phyloP scores from a whole-genome alignment of 2,113 vertebrate genomes.

The Okapia johnstoni region DNA sequence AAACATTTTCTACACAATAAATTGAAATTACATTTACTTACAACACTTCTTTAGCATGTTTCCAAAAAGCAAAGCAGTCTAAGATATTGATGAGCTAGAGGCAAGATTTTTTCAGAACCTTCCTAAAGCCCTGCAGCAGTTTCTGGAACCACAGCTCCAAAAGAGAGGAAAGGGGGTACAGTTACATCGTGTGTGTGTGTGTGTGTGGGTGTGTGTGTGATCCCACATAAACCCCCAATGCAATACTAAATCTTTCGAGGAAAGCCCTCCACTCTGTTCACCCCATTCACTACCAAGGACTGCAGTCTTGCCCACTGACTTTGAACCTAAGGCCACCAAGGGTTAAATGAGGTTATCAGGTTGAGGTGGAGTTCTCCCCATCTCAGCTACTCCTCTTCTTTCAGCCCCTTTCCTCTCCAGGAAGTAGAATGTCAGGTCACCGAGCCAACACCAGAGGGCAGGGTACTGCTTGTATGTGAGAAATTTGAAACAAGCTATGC shows the following conservation, averaged over 20 bases:
- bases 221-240: not conserved
- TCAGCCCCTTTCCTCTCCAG: not conserved
- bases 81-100: not conserved
- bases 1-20: not conserved
- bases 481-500: not conserved
- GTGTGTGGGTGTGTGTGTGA: not conserved
- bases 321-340: not conserved
- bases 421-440: not conserved
- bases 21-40: not conserved
- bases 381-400: not conserved
- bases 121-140: not conserved
- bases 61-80: not conserved
- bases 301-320: not conserved
- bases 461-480: not conserved
- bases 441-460: not conserved
- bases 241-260: not conserved
- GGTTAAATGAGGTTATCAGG: not conserved
- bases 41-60: not conserved
- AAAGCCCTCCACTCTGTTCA: not conserved
- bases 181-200: not conserved
- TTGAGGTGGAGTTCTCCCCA: not conserved
- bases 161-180: rapidly evolving
- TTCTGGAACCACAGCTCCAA: not conserved
- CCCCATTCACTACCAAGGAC: not conserved
- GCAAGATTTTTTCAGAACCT: not conserved